Evolutionary conservation across 2,113 vertebrate genomes (phyloP).

Genomic region (Lepisosteus osseus): DNA sequence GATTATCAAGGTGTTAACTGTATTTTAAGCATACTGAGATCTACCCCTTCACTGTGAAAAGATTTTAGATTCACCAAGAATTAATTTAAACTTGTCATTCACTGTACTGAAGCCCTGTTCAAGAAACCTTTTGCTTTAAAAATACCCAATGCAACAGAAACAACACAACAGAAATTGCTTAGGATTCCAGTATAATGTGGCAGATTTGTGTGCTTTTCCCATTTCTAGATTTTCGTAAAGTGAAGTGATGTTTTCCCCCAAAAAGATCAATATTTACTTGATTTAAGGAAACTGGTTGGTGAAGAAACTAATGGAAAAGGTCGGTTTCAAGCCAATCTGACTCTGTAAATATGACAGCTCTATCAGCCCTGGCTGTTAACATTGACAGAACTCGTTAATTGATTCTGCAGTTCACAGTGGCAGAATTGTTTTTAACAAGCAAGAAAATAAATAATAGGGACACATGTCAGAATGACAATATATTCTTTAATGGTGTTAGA

Average conservation of each 20-base stretch:
- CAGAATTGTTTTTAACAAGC: neutral
- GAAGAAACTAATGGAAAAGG: neutral
- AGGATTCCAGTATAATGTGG: neutral
- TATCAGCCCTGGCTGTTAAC: neutral
- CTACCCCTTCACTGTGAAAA: too few species aligned
- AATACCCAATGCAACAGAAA: too few species aligned
- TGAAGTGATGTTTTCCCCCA: too few species aligned
- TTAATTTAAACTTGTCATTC: too few species aligned
- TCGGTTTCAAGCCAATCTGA: neutral
- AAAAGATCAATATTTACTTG: neutral
- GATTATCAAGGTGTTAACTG: too few species aligned
- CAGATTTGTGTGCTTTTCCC: too few species aligned
- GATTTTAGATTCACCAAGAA: too few species aligned
- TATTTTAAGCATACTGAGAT: too few species aligned
- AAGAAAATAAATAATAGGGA: neutral
- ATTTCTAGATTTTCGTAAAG: too few species aligned
- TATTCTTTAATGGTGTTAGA: too few species aligned
- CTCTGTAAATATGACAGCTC: neutral
- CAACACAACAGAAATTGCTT: neutral
- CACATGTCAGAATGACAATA: neutral
- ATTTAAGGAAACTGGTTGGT: neutral
- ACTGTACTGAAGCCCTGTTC: too few species aligned
- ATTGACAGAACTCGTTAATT: neutral
- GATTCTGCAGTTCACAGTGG: neutral
- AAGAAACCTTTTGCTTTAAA: too few species aligned